A percentile compares a stretch with the other conserved stretches of the same genome.
Evolutionary conservation across 1,140 invertebrate species (phyloP).

Genomic region (Mizuhopecten yessoensis): DNA sequence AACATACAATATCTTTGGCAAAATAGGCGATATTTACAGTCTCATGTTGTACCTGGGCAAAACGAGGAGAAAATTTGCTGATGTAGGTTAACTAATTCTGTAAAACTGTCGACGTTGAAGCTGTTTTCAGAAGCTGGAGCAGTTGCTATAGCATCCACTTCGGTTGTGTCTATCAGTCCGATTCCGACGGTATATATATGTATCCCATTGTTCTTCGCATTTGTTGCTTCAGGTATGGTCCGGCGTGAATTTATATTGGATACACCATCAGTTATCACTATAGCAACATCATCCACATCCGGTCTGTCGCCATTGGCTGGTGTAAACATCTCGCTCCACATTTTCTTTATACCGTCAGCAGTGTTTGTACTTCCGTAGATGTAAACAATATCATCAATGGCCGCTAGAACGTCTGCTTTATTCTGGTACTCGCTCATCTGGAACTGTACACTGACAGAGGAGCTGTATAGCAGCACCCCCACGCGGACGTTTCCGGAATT

Average conservation of each 20-base stretch:
- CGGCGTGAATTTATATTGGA: conserved; percentile 73
- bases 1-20: too few species aligned
- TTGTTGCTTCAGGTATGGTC: conserved; percentile 73
- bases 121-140: conserved; percentile 65
- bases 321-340: conserved; percentile 70
- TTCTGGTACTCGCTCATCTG: conserved; percentile 66
- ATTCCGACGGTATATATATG: conserved; percentile 76
- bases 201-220: conserved; percentile 64
- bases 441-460: conserved; percentile 67
- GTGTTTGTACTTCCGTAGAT: conserved; percentile 74
- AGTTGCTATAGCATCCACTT: conserved; percentile 72
- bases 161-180: conserved; percentile 70
- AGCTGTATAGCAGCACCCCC: conserved; percentile 75
- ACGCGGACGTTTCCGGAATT: conserved; percentile 70
- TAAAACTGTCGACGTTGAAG: conserved; percentile 72
- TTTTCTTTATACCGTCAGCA: conserved; percentile 68
- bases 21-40: too few species aligned
- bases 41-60: conserved; percentile 59
- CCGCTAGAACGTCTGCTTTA: conserved; percentile 65
- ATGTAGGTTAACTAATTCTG: conserved; percentile 58
- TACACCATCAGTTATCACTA: conserved; percentile 76
- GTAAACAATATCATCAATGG: conserved; percentile 71
- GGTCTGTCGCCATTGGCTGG: conserved; percentile 72
- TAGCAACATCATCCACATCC: conserved; percentile 68
- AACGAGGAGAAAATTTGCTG: conserved; percentile 62